Base-by-base conservation (phyloP, 2,888 invertebrate genomes). In the Limnephilus auricula region DNA sequence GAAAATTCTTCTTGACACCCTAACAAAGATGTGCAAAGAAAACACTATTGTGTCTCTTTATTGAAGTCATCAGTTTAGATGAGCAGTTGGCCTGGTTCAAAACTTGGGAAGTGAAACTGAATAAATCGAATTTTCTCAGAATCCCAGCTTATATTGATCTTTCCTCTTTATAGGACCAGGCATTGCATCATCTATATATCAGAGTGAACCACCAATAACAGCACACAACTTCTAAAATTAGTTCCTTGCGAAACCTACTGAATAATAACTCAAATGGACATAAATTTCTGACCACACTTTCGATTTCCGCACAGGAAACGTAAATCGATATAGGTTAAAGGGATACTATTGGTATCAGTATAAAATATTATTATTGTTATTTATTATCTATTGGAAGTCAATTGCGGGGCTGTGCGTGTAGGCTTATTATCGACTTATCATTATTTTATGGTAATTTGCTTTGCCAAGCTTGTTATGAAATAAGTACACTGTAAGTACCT, bases 331-430 rank as follows among this genome's bases (percentile, higher is more conserved):
- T 65, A 65, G 65, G 65, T n/a, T 65, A n/a, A 65, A 65, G n/a
- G 65, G 65, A 65, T 65, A 25, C 25, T 65, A 2, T 65, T 65
- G 65, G 65, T 65, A 25, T 65, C 65, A 25, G 65, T 65, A 9
- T 65, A 65, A 65, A 65, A 65, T 65, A 65, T 65, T 65, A 65
- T 65, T 65, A 65, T 25, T 65, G 65, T 65, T 65, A 65, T 65
- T 65, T 65, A 65, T 65, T 65, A 65, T 65, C 65, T 65, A 65
- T 65, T 65, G 65, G 65, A 65, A 65, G 65, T 65, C 65, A 65
- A 65, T 65, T 65, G 25, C 65, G 25, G 65, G 50, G 65, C 6
- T 65, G 65, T 25, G 65, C 65, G 65, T 65, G 65, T 65, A 65
- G 25, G 65, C 65, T 65, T 65, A n/a, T 65, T 65, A 65, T 25